Evolutionary conservation across 2,888 invertebrate genomes (phyloP), one percentile per base, ranked within the genome.

Genomic region (Anodontia alba): DNA sequence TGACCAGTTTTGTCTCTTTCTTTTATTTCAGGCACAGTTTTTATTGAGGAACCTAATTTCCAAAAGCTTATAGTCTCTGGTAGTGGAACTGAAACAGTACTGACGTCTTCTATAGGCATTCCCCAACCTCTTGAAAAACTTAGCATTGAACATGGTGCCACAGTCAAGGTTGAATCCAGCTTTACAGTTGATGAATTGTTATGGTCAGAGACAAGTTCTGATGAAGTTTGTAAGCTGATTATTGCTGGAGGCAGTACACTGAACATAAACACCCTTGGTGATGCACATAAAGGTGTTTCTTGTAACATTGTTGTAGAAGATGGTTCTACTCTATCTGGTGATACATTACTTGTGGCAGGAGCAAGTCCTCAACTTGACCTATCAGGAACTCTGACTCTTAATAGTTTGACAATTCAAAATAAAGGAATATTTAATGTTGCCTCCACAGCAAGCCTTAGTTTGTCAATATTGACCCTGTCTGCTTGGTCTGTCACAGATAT

Each of bases 11-110:
- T 38, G 5, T 38, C 23, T 54, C n/a, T 20, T 68, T 69, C 62
- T 67, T 42, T 33, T 43, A 68, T 49, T 80, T 17, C 54, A 89
- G 89, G 89, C 15, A 90, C 87, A 7, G 67, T 87, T 15, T 87
- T 80, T 71, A 57, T 89, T 8, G 70, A 80, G 20, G 49, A 57
- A 2, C 76, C 78, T 42, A 69, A 76, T 23, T 57, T 36, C 12
- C 68, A 73, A 12, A 51, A 76, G 43, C 46, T 73, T 33, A 70
- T 73, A 20, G 73, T 81, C 12, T 73, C 62, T 80, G 75, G 76
- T 20, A 54, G 29, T 5, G 67, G 79, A 33, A 66, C 73, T 29
- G 76, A 74, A 43, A 67, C 33, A 2, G 74, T 74, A 12, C 69
- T 73, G 51, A 36, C 77, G 5, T 17, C 23, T 29, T 62, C 54